phyloP scores from a whole-genome alignment of 2,888 invertebrate genomes.

The Pardosa pseudoannulata region DNA sequence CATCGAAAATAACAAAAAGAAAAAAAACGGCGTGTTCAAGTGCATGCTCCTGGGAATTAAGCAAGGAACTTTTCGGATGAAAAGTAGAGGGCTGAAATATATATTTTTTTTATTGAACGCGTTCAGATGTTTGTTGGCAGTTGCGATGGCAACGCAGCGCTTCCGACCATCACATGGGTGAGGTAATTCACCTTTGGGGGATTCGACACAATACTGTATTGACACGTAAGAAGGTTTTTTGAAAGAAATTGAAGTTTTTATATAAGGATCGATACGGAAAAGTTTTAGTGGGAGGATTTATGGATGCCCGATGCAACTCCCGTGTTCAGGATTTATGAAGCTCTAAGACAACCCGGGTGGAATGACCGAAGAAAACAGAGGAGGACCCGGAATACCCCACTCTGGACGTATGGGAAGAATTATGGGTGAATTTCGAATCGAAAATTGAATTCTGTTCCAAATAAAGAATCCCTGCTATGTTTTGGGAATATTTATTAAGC shows the following conservation, averaged over 20 bases:
- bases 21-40: too few species aligned
- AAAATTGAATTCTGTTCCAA: too few species aligned
- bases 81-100: neutral
- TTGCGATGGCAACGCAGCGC: slow-evolving; percentile 35
- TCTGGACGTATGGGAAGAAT: too few species aligned
- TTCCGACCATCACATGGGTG: neutral
- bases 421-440: too few species aligned
- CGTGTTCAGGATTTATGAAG: too few species aligned
- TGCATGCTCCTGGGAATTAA: neutral
- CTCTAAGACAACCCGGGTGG: too few species aligned
- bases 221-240: neutral
- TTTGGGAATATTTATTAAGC: too few species aligned
- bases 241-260: neutral
- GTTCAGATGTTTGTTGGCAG: slow-evolving; percentile 29
- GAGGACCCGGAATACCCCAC: too few species aligned
- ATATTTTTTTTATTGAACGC: slow-evolving; percentile 39
- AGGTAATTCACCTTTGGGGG: slow-evolving; percentile 41
- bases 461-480: too few species aligned
- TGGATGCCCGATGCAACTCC: too few species aligned
- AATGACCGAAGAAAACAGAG: too few species aligned
- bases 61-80: neutral
- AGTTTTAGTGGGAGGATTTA: neutral
- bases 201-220: neutral
- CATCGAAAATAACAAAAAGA: neutral
- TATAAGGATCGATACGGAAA: neutral